A percentile compares a stretch with the other conserved stretches of the same genome.
phyloP scores from a whole-genome alignment of 2,888 invertebrate species.

The Drosophila peninsularis region DNA sequence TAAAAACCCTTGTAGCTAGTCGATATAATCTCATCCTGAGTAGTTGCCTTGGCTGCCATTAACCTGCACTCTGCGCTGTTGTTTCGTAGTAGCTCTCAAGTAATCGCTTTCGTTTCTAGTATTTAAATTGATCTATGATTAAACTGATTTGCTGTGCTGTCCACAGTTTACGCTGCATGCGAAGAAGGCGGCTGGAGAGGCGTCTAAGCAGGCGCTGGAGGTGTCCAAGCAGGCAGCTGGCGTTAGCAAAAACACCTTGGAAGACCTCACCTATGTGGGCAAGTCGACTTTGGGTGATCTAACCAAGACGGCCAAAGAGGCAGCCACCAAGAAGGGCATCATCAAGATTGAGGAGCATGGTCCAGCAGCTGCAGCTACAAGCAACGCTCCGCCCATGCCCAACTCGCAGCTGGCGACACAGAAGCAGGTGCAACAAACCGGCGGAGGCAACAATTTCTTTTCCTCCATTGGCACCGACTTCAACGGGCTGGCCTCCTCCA shows the following conservation, averaged over 20 bases:
- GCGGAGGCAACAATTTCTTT: conserved; percentile 89
- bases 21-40: not conserved
- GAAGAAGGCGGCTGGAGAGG: conserved; percentile 95
- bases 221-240: conserved; percentile 95
- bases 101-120: not conserved
- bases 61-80: conserved; percentile 41
- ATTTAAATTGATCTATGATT: not conserved
- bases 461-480: conserved; percentile 96
- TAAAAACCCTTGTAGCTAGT: not conserved
- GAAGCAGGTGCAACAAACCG: conserved; percentile 86
- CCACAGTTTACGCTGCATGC: conserved; percentile 92
- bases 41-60: conserved; percentile 27
- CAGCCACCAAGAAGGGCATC: conserved; percentile 91
- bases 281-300: conserved; percentile 95
- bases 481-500: conserved; percentile 96
- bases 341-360: conserved; percentile 87
- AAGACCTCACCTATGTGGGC: conserved; percentile 95
- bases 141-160: conserved; percentile 2
- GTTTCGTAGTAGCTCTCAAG: conserved; percentile 13
- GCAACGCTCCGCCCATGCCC: conserved; percentile 19
- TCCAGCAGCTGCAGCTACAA: not conserved
- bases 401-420: conserved; percentile 82
- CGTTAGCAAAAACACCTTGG: conserved; percentile 94
- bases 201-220: conserved; percentile 92
- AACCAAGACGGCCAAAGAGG: conserved; percentile 96